Evolutionary conservation across 1,140 invertebrate species (phyloP), one percentile per base, ranked within the genome.

Genomic region (Caerostris extrusa): DNA sequence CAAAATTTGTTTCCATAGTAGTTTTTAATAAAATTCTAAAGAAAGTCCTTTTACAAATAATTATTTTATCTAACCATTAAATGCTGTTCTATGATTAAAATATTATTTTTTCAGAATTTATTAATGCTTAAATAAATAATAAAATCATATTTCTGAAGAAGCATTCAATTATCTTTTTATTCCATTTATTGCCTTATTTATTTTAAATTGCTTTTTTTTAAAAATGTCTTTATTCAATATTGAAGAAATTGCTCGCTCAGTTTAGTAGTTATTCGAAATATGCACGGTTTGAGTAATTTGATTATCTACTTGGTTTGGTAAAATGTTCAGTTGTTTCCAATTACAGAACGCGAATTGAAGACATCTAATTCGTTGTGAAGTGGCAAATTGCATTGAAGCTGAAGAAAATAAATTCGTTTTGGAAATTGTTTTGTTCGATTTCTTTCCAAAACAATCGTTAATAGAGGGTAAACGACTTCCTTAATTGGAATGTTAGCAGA

Each of bases 401-500:
- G 7, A 12, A 34, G 7, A 50, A 7, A 5, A 10, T 3, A 53
- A 8, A 61, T 77, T 34, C 50, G 19, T 53, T 77, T 77, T 77
- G 71, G 34, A 19, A 50, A 5, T 77, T 77, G 71, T 8, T 77
- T 77, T 77, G 71, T 77, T 50, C 55, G 55, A 57, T 55, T 34
- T 58, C 10, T 57, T 58, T 58, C 57, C 82, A 19, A 14, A 57
- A 58, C 82, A 85, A 34, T 85, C 19, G n/a, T 34, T 85, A 85
- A 85, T 58, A 19, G 56, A 85, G 19, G 19, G 82, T 58, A 57
- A 85, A 85, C 17, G 55, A 58, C 82, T 85, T 58, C 55, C 55
- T 57, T 56, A 77, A 77, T 53, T 77, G 71, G 17, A 85, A 58
- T 17, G 19, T 85, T 85, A 56, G 55, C 82, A 85, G 53, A 58